Evolutionary conservation across 2,797 vertebrate species (phyloP).

Genomic region (Gymnoscopelus microlampas): DNA sequence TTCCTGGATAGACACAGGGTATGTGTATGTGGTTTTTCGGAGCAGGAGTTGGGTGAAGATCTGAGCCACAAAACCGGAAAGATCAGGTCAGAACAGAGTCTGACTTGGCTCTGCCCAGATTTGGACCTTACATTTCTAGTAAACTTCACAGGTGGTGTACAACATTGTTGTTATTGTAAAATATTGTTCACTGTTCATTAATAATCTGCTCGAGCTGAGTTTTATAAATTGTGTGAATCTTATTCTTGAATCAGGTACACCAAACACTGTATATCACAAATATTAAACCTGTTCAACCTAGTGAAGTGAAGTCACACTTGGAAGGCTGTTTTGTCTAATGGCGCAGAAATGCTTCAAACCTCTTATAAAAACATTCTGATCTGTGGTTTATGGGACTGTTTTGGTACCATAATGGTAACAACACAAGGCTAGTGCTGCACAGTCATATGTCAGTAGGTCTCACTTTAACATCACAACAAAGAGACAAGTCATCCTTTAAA

Average conservation of each 20-base stretch:
- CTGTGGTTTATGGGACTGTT: background rate
- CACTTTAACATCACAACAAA: conserved; percentile 13
- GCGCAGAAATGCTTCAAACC: background rate
- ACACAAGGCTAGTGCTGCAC: conserved; percentile 6
- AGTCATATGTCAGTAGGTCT: conserved; percentile 24
- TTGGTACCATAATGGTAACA: conserved; percentile 9
- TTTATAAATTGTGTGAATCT: background rate
- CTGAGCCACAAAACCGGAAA: background rate
- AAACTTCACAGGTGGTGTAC: background rate
- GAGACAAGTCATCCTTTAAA: conserved; percentile 19
- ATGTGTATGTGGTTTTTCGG: conserved; percentile 1
- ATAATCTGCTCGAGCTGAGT: background rate
- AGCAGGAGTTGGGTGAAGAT: background rate
- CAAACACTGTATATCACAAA: too few species aligned
- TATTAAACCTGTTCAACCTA: background rate
- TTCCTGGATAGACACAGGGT: background rate
- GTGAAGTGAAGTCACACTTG: background rate
- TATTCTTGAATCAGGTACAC: background rate
- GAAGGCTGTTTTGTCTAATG: background rate
- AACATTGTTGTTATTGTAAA: background rate
- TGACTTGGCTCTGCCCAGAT: conserved; percentile 8
- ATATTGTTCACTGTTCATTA: too few species aligned
- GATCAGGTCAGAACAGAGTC: background rate
- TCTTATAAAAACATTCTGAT: background rate
- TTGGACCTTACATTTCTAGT: background rate